Evolutionary conservation across 2,888 invertebrate species (phyloP).

Genomic region (Psococerastis gibbosa): DNA sequence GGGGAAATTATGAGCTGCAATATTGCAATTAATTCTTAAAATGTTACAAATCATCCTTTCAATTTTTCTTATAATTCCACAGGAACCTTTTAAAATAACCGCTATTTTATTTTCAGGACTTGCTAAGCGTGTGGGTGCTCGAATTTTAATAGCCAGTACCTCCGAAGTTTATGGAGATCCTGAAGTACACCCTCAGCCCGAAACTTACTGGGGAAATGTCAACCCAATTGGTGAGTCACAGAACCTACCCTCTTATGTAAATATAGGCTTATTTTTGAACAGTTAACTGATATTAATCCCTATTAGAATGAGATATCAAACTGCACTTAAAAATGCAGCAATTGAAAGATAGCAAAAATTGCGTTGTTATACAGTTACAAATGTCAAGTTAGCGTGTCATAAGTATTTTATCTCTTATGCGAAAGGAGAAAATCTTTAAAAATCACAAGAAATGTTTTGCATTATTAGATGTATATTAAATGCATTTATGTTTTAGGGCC

Average conservation of each 20-base stretch:
- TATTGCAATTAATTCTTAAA: neutral
- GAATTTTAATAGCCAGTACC: constrained; percentile 89
- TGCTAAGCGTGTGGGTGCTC: constrained; percentile 81
- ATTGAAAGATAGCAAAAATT: no score
- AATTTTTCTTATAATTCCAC: constrained; percentile 9
- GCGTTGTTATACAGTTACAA: no score
- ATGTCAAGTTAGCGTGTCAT: no score
- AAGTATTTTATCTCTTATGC: no score
- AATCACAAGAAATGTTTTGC: no score
- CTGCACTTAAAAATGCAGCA: no score
- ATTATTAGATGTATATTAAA: constrained; percentile 12
- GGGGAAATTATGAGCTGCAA: no score
- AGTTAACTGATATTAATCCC: neutral
- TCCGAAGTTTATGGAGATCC: constrained; percentile 99
- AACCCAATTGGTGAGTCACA: constrained; percentile 77
- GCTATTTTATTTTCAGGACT: constrained; percentile 37
- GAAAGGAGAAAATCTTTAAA: no score
- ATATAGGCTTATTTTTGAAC: no score
- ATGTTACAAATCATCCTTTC: constrained; percentile 2
- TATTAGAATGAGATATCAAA: neutral
- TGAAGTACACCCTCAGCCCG: constrained; percentile 92
- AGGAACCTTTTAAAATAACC: no score
- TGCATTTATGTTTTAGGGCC: constrained; percentile 54
- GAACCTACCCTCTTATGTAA: no score
- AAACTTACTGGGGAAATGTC: constrained; percentile 98